Percentiles rank a stretch among this genome's conserved stretches.
These are phyloP conservation scores for Anomalospiza imberbis DNA, from an alignment of 2,797 vertebrate species.

Conservation along the genomic window DNA sequence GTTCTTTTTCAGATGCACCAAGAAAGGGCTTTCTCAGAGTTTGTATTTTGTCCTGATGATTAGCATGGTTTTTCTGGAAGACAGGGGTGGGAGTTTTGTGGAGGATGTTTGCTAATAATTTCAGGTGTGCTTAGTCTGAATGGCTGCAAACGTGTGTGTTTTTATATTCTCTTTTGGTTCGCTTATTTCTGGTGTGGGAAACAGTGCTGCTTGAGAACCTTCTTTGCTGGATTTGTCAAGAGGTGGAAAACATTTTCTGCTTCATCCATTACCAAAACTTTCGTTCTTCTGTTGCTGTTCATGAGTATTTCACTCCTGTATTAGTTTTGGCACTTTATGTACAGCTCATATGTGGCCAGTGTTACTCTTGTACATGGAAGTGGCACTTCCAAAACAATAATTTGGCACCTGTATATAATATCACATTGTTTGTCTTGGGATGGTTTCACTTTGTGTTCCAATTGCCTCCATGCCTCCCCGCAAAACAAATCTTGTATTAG, in stretches of 20 bases:
- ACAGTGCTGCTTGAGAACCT: background rate
- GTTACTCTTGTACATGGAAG: conserved; percentile 10
- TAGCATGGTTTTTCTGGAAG: background rate
- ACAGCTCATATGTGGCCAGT: background rate
- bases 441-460: conserved; percentile 27
- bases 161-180: background rate
- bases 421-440: conserved; percentile 7
- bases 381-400: background rate
- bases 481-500: conserved; percentile 52
- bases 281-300: background rate
- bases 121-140: background rate
- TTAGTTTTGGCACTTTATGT: conserved; percentile 10
- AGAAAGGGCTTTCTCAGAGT: background rate
- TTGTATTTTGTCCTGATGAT: background rate
- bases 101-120: background rate
- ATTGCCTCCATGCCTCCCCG: background rate
- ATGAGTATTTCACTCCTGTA: conserved; percentile 9
- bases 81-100: background rate
- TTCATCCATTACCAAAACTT: conserved; percentile 3
- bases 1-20: background rate
- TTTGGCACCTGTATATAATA: conserved; percentile 6
- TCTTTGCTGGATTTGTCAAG: background rate
- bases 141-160: background rate
- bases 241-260: background rate
- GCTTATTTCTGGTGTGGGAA: background rate